Percentiles rank a stretch among this genome's conserved stretches.
These are phyloP conservation scores for Hirtodrosophila histrioides DNA, from an alignment of 2,888 invertebrate genomes.

Conservation along the genomic window DNA sequence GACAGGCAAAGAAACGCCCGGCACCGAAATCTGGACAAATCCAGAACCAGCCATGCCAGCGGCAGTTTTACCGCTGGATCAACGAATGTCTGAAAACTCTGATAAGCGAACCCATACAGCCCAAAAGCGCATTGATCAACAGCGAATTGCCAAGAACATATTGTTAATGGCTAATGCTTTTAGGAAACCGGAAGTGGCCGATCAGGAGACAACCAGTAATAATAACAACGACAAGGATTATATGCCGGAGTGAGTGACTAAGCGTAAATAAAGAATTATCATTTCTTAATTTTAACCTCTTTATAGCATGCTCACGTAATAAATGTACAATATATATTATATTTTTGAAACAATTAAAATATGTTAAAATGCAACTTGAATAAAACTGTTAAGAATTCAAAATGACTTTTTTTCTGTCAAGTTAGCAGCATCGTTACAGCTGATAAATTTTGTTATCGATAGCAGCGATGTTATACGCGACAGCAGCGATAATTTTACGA, in stretches of 20 bases:
- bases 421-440: constrained; percentile 31
- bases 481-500: constrained; percentile 10
- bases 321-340: constrained; percentile 26
- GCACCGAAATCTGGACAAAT: constrained; percentile 90
- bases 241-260: constrained; percentile 75
- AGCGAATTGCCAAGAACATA: constrained; percentile 87
- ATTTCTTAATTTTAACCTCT: constrained; percentile 1
- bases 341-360: constrained; percentile 41
- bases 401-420: background rate
- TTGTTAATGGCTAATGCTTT: constrained; percentile 81
- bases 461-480: background rate
- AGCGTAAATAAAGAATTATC: background rate
- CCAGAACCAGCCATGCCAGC: constrained; percentile 83
- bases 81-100: constrained; percentile 81
- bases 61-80: constrained; percentile 69
- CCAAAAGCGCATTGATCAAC: constrained; percentile 87
- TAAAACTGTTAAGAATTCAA: constrained; percentile 37
- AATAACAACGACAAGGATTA: constrained; percentile 37
- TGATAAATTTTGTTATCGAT: constrained; percentile 37
- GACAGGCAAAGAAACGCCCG: constrained; percentile 82
- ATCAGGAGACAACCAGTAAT: constrained; percentile 18
- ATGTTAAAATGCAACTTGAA: constrained; percentile 41
- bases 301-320: constrained; percentile 68
- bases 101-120: constrained; percentile 87
- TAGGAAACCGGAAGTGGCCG: constrained; percentile 46